phyloP scores from a whole-genome alignment of 2,888 invertebrate species.

The Xylocampa areola region DNA sequence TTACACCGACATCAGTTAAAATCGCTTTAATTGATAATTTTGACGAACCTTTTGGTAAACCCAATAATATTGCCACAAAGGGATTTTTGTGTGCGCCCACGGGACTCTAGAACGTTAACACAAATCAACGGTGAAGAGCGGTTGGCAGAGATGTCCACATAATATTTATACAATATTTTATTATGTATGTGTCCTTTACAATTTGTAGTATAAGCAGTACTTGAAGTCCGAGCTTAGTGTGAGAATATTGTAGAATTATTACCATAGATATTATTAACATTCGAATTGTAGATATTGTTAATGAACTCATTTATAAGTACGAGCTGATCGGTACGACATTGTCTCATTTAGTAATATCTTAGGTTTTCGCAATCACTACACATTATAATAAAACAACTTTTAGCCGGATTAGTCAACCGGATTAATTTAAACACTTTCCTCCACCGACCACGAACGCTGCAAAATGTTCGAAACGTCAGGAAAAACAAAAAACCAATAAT shows the following conservation, averaged over 20 bases:
- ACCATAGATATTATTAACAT: not conserved
- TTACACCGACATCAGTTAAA: too few relatives aligned
- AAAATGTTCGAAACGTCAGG: too few relatives aligned
- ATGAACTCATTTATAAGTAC: too few relatives aligned
- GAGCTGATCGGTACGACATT: too few relatives aligned
- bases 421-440: too few relatives aligned
- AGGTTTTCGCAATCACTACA: too few relatives aligned
- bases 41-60: not conserved
- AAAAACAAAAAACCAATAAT: too few relatives aligned
- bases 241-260: not conserved
- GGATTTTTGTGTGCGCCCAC: not conserved
- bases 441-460: too few relatives aligned
- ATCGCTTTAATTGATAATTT: not conserved
- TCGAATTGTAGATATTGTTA: too few relatives aligned
- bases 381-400: too few relatives aligned
- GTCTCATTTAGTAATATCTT: too few relatives aligned
- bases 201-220: conserved; percentile 23
- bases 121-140: conserved; percentile 46
- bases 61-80: not conserved
- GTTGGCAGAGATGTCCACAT: conserved; percentile 46
- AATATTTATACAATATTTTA: conserved; percentile 25
- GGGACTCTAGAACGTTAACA: conserved; percentile 29
- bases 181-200: conserved; percentile 36
- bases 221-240: conserved; percentile 1
- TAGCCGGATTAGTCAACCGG: too few relatives aligned